Evolutionary conservation across 2,888 invertebrate species (phyloP).

Genomic region (Andrena minutula): DNA sequence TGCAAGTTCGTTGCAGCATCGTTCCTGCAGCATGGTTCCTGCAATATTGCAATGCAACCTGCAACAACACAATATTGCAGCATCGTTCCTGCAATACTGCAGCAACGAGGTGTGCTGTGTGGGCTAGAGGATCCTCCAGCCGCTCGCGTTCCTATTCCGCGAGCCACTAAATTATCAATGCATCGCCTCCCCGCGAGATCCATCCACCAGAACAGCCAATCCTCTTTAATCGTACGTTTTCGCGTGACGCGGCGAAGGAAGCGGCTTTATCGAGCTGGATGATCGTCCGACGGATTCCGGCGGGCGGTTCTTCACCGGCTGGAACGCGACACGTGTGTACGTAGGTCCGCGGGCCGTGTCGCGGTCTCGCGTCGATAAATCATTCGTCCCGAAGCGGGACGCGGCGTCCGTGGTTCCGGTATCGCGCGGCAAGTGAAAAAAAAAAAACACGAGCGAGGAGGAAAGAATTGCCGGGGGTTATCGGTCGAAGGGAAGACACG

Average conservation of each 20-base stretch:
- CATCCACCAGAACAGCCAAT: constrained; percentile 8
- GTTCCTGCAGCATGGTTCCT: too few species aligned
- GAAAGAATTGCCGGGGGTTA: constrained; percentile 36
- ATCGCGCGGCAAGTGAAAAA: not conserved
- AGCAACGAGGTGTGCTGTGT: too few species aligned
- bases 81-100: too few species aligned
- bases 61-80: too few species aligned
- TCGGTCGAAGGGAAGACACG: constrained; percentile 19
- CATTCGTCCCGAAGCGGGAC: not conserved
- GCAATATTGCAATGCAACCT: too few species aligned
- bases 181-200: not conserved
- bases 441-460: not conserved
- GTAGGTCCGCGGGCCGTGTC: not conserved
- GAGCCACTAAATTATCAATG: constrained; percentile 20
- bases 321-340: not conserved
- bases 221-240: constrained; percentile 5
- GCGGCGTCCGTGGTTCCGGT: constrained; percentile 9
- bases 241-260: not conserved
- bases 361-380: constrained; percentile 30
- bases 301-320: not conserved
- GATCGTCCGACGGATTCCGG: constrained; percentile 28
- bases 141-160: constrained; percentile 5
- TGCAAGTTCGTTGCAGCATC: too few species aligned
- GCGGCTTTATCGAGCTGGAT: constrained; percentile 8
- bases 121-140: not conserved